Evolutionary conservation across 1,140 invertebrate species (phyloP).

Genomic region (Hypothenemus hampei): DNA sequence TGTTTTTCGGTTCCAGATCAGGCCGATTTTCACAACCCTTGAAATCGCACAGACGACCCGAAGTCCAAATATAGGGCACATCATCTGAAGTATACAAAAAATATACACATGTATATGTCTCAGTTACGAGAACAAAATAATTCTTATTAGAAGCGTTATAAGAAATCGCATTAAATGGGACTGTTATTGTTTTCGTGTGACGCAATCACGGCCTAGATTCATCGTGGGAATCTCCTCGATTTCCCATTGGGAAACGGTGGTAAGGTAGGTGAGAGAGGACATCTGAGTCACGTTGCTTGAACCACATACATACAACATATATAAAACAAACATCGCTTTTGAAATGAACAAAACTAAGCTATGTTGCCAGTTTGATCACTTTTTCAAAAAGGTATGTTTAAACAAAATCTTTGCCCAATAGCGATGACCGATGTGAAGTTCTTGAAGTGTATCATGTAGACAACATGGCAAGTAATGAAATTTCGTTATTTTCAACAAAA

Average conservation of each 20-base stretch:
- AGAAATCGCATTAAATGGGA: neutral
- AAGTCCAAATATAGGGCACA: constrained; percentile 90
- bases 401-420: too few species aligned
- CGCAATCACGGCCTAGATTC: neutral
- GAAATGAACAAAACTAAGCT: too few species aligned
- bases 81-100: constrained; percentile 58
- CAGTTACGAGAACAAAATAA: neutral
- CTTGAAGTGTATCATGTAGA: too few species aligned
- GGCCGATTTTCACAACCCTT: constrained; percentile 81
- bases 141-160: neutral
- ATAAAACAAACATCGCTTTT: too few species aligned
- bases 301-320: too few species aligned
- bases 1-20: constrained; percentile 78
- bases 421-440: too few species aligned
- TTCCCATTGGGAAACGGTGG: neutral
- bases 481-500: neutral
- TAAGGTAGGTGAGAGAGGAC: neutral
- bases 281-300: neutral
- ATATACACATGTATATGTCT: neutral
- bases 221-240: too few species aligned
- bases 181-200: neutral
- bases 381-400: too few species aligned
- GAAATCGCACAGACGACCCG: constrained; percentile 86
- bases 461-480: neutral
- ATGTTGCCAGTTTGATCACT: too few species aligned